Conservation (phyloP, 2,797 vertebrate genomes). For the Rhinichthys osculus region DNA sequence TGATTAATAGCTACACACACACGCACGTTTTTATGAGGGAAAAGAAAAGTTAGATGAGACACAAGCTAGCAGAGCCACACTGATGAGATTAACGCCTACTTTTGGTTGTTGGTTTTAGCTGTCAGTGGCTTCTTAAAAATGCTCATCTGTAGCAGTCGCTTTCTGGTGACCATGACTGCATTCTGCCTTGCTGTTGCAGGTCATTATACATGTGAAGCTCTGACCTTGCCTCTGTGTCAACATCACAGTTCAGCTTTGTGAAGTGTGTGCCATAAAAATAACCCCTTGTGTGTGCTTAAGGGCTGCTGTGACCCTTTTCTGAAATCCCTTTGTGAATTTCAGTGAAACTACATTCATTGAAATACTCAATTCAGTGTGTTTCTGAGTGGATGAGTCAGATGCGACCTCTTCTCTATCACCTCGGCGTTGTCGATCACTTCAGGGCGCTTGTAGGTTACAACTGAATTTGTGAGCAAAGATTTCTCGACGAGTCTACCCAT, state of each 20-base stretch:
- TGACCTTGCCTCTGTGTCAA: slow-evolving; percentile 35
- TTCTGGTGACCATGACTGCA: not conserved
- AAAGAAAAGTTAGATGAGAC: slow-evolving; percentile 1
- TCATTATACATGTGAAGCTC: slow-evolving; percentile 14
- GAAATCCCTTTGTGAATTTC: slow-evolving; percentile 35
- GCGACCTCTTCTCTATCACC: slow-evolving; percentile 29
- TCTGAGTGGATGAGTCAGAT: slow-evolving; percentile 40
- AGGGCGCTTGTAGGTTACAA: slow-evolving; percentile 1
- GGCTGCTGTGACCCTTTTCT: slow-evolving; percentile 10
- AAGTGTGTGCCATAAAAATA: slow-evolving; percentile 24
- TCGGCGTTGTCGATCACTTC: not conserved
- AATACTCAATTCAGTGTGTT: slow-evolving; percentile 20
- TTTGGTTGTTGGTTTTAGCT: slow-evolving; percentile 29
- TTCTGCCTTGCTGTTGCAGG: slow-evolving; percentile 8
- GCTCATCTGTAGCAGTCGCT: slow-evolving; percentile 1
- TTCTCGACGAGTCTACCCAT: not conserved
- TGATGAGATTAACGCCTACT: slow-evolving; percentile 1
- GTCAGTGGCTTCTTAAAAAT: not conserved
- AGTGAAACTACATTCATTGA: slow-evolving; percentile 18
- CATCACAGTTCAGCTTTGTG: slow-evolving; percentile 21
- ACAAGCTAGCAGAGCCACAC: not conserved
- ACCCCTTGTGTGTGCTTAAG: not conserved
- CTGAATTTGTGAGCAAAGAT: slow-evolving; percentile 19
- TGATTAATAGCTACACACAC: not conserved
- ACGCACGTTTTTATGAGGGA: not conserved